These are phyloP conservation scores for Rhamphomyia laevipes DNA, from an alignment of 2,888 invertebrate species.

Conservation along the genomic window DNA sequence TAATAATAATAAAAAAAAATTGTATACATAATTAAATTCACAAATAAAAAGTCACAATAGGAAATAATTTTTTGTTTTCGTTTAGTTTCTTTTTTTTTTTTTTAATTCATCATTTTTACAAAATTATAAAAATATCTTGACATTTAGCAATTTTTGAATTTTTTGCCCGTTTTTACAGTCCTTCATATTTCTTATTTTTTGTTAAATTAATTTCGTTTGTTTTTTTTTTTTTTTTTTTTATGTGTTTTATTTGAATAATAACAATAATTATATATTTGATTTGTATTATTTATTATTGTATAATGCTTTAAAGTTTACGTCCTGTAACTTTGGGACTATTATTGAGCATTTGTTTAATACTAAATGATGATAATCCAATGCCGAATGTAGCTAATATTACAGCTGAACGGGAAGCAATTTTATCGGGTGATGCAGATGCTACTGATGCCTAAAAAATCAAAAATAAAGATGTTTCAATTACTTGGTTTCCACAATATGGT, in stretches of 20 bases:
- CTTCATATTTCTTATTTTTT: too few relatives aligned
- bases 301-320: constrained; percentile 25
- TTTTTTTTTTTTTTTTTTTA: neutral
- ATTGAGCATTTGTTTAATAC: constrained; percentile 48
- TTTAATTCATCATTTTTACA: too few relatives aligned
- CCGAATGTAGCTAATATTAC: constrained; percentile 46
- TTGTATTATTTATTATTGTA: neutral
- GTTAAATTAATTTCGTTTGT: neutral
- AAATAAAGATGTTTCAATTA: too few relatives aligned
- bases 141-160: too few relatives aligned
- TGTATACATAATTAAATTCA: too few relatives aligned
- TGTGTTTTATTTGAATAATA: neutral
- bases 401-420: constrained; percentile 45
- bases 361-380: constrained; percentile 48
- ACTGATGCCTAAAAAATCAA: neutral
- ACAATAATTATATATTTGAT: neutral
- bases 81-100: too few relatives aligned
- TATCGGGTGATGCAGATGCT: constrained; percentile 37
- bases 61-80: too few relatives aligned
- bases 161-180: too few relatives aligned
- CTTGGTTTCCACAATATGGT: too few relatives aligned
- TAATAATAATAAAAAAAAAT: too few relatives aligned
- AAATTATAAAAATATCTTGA: too few relatives aligned
- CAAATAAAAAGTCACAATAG: too few relatives aligned
- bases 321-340: constrained; percentile 22